These are phyloP conservation scores for Chironomus tepperi DNA, from an alignment of 1,140 invertebrate genomes.

Conservation along the genomic window DNA sequence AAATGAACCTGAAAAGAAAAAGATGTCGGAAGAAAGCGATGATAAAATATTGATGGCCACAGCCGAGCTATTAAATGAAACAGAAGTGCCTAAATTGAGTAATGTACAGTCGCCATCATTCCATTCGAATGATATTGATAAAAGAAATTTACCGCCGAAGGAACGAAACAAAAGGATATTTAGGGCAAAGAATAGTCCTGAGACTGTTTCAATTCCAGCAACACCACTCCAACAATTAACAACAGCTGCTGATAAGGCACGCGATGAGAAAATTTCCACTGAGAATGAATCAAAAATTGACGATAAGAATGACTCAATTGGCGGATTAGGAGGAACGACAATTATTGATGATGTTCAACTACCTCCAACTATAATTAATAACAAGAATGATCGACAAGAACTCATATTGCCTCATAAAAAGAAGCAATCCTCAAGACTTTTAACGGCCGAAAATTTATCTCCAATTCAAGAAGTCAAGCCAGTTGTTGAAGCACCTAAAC, in stretches of 20 bases:
- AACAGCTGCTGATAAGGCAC: too few species aligned
- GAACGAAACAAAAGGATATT: slow-evolving; percentile 37
- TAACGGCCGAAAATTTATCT: background rate
- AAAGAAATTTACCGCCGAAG: slow-evolving; percentile 32
- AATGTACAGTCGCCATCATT: slow-evolving; percentile 39
- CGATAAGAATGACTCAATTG: background rate
- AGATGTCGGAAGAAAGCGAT: slow-evolving; percentile 36
- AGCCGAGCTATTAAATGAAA: slow-evolving; percentile 46
- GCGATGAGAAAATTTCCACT: background rate
- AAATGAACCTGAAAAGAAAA: background rate
- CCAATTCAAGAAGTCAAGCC: background rate
- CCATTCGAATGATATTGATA: slow-evolving; percentile 30
- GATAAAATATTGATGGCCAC: slow-evolving; percentile 41
- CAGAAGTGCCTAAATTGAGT: slow-evolving; percentile 45
- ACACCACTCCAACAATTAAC: too few species aligned
- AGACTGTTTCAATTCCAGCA: background rate
- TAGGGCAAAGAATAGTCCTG: background rate
- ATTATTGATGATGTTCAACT: background rate
- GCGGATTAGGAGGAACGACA: background rate
- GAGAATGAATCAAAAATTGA: too few species aligned
- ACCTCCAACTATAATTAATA: background rate
- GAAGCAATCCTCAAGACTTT: background rate
- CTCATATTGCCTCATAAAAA: slow-evolving; percentile 17
- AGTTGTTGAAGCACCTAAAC: background rate
- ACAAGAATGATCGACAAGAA: background rate